Percentiles rank a stretch among this genome's conserved stretches.
phyloP scores from a whole-genome alignment of 2,888 invertebrate genomes.

The Hirtodrosophila histrioides region DNA sequence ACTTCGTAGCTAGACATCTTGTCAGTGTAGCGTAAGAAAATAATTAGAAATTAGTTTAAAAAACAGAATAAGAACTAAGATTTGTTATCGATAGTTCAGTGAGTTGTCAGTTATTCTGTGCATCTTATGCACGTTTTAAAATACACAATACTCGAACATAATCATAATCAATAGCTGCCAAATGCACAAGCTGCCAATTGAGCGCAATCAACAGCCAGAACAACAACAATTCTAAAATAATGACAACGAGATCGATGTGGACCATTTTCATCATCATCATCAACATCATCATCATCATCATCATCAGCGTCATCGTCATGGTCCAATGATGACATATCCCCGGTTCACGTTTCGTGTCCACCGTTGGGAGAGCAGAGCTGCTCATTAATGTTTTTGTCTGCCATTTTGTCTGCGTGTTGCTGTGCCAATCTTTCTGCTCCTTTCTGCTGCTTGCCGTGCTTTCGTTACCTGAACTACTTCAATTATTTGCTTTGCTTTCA shows the following conservation, averaged over 20 bases:
- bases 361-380: slow-evolving; percentile 28
- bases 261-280: slow-evolving; percentile 12
- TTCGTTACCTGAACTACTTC: slow-evolving; percentile 61
- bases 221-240: slow-evolving; percentile 15
- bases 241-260: slow-evolving; percentile 20
- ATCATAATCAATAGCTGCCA: slow-evolving; percentile 60
- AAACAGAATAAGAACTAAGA: too few relatives aligned
- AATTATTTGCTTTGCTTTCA: slow-evolving; percentile 75
- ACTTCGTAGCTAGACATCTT: too few relatives aligned
- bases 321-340: slow-evolving; percentile 55
- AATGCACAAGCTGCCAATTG: slow-evolving; percentile 55
- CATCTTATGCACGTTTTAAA: not conserved
- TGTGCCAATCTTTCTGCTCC: slow-evolving; percentile 3
- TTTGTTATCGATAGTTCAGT: too few relatives aligned
- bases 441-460: slow-evolving; percentile 35
- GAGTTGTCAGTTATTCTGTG: too few relatives aligned
- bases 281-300: slow-evolving; percentile 4
- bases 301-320: slow-evolving; percentile 6
- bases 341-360: slow-evolving; percentile 23
- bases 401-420: slow-evolving; percentile 29
- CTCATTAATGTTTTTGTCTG: slow-evolving; percentile 67
- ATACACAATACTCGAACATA: slow-evolving; percentile 7
- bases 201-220: slow-evolving; percentile 35
- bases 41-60: too few relatives aligned
- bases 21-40: too few relatives aligned